phyloP scores from a whole-genome alignment of 2,113 vertebrate genomes.

The Rutilus rutilus region DNA sequence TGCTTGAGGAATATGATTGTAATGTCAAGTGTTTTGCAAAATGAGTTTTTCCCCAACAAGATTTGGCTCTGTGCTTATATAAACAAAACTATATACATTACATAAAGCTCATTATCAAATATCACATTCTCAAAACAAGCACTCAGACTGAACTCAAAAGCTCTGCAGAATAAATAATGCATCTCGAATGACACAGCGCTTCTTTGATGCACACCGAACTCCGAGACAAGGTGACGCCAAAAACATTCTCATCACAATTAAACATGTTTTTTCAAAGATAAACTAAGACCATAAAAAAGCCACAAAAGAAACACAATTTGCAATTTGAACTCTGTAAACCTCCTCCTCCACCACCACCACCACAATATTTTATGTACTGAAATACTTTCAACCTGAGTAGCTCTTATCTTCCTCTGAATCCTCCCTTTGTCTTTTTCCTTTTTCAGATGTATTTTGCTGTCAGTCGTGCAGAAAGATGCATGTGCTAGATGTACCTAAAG shows the following conservation, averaged over 20 bases:
- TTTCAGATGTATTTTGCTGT: background rate
- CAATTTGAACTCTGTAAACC: slow-evolving; percentile 11
- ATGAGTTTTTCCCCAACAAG: background rate
- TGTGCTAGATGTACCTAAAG: background rate
- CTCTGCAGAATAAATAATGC: slow-evolving; percentile 10
- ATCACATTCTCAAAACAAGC: background rate
- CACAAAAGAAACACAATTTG: background rate
- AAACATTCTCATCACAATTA: slow-evolving; percentile 8
- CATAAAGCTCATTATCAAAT: background rate
- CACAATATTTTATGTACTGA: background rate
- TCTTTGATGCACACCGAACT: background rate
- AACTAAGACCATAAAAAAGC: background rate
- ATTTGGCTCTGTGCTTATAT: background rate
- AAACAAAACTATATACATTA: background rate
- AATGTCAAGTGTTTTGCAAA: background rate
- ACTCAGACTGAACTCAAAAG: slow-evolving; percentile 3
- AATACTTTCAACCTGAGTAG: slow-evolving; percentile 2
- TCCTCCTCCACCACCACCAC: background rate
- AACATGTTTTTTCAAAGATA: background rate
- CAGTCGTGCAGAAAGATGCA: background rate
- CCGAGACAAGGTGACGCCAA: background rate
- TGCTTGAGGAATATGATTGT: background rate
- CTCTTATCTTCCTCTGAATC: background rate
- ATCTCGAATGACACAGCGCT: background rate
- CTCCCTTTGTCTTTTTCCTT: background rate